A percentile compares a stretch with the other conserved stretches of the same genome.
These are phyloP conservation scores for Idris sp. DNA, from an alignment of 1,140 invertebrate species.

Conservation along the genomic window DNA sequence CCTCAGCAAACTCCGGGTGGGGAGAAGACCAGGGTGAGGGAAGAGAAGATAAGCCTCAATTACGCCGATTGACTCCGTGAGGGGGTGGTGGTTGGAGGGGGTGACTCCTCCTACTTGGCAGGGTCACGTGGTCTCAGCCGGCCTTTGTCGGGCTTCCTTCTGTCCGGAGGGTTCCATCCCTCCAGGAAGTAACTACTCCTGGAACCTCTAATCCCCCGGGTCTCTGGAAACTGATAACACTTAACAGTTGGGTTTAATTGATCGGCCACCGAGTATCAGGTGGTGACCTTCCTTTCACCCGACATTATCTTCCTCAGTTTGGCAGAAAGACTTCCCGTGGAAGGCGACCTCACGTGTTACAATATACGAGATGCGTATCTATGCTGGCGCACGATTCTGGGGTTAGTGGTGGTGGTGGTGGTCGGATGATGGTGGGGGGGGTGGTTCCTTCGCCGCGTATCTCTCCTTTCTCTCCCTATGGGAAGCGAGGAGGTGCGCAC, in stretches of 20 bases:
- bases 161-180: constrained; percentile 57
- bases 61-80: constrained; percentile 71
- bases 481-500: constrained; percentile 67
- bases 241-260: too few species aligned
- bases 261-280: too few species aligned
- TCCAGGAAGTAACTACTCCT: constrained; percentile 36
- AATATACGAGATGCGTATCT: constrained; percentile 16
- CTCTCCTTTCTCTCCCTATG: constrained; percentile 72
- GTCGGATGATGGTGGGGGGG: constrained; percentile 65
- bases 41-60: constrained; percentile 73
- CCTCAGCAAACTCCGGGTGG: constrained; percentile 23
- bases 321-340: too few species aligned
- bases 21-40: constrained; percentile 61
- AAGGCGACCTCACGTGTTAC: neutral
- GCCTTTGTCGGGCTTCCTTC: constrained; percentile 66
- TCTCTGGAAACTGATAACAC: too few species aligned
- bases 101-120: constrained; percentile 74
- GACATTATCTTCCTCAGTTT: too few species aligned
- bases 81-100: constrained; percentile 70
- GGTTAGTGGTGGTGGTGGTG: constrained; percentile 62
- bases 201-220: too few species aligned
- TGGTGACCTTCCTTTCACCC: constrained; percentile 14
- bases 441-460: constrained; percentile 70
- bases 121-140: constrained; percentile 70
- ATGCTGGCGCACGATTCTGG: constrained; percentile 44